Evolutionary conservation across 1,140 invertebrate species (phyloP).

Genomic region (Zaprionus camerounensis): DNA sequence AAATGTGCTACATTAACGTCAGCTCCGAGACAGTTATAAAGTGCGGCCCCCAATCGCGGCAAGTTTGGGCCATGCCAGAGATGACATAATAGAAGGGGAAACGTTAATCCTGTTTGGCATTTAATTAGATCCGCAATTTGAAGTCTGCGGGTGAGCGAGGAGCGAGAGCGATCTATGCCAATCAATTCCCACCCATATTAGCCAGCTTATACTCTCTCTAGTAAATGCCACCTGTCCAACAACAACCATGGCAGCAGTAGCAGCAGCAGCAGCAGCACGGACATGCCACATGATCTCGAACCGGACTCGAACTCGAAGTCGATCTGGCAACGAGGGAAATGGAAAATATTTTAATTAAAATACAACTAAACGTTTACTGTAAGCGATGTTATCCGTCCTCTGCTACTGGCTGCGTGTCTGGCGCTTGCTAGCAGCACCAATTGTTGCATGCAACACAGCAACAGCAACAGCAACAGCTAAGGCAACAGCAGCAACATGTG

Average conservation of each 20-base stretch:
- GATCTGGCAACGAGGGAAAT: slow-evolving; percentile 48
- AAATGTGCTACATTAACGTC: slow-evolving; percentile 80
- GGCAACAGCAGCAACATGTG: slow-evolving; percentile 69
- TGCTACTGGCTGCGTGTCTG: slow-evolving; percentile 68
- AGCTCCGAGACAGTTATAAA: slow-evolving; percentile 78
- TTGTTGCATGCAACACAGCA: slow-evolving; percentile 78
- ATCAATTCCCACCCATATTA: slow-evolving; percentile 71
- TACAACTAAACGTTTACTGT: slow-evolving; percentile 80
- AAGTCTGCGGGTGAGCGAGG: not conserved
- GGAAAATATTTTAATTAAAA: slow-evolving; percentile 83
- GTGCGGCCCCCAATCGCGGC: slow-evolving; percentile 28
- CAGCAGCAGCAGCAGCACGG: slow-evolving; percentile 26
- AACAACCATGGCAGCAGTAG: slow-evolving; percentile 12
- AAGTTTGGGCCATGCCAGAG: slow-evolving; percentile 10
- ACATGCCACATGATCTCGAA: slow-evolving; percentile 68
- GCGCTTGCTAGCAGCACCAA: slow-evolving; percentile 49
- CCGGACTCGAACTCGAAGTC: slow-evolving; percentile 22
- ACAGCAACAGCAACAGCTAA: not conserved
- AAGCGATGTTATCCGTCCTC: slow-evolving; percentile 68
- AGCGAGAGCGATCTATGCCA: slow-evolving; percentile 47
- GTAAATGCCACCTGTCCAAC: slow-evolving; percentile 71
- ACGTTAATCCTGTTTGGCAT: not conserved
- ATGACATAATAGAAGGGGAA: slow-evolving; percentile 4
- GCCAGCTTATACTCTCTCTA: slow-evolving; percentile 49
- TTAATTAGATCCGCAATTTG: not conserved